phyloP scores from a whole-genome alignment of 1,140 invertebrate genomes.

The Diabrotica undecimpunctata region DNA sequence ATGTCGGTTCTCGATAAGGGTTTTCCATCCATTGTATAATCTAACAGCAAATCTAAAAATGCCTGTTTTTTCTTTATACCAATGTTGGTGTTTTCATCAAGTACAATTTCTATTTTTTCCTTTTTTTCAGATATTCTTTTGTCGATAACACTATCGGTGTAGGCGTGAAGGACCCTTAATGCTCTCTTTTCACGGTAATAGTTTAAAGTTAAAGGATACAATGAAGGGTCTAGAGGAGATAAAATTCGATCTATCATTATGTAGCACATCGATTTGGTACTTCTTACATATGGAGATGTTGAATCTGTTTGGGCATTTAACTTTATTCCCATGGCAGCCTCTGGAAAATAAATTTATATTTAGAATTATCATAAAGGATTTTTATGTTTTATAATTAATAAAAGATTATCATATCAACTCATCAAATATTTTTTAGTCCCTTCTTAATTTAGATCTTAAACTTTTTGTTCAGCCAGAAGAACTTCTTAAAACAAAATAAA shows the following conservation, averaged over 20 bases:
- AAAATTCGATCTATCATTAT: slow-evolving; percentile 47
- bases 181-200: slow-evolving; percentile 47
- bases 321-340: slow-evolving; percentile 67
- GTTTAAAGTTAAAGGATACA: slow-evolving; percentile 34
- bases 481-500: too few relatives aligned
- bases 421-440: too few relatives aligned
- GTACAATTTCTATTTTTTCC: not conserved
- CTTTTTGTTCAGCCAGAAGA: too few relatives aligned
- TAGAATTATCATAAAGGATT: not conserved
- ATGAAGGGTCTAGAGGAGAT: slow-evolving; percentile 38
- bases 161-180: slow-evolving; percentile 63
- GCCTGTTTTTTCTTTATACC: slow-evolving; percentile 58
- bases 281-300: slow-evolving; percentile 69
- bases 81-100: slow-evolving; percentile 22
- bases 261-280: slow-evolving; percentile 57
- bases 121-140: slow-evolving; percentile 45
- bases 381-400: too few relatives aligned
- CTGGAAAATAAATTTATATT: slow-evolving; percentile 35
- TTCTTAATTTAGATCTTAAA: too few relatives aligned
- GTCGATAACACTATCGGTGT: slow-evolving; percentile 60
- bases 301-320: slow-evolving; percentile 66
- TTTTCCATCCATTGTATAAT: slow-evolving; percentile 53
- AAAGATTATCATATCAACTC: too few relatives aligned
- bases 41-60: slow-evolving; percentile 72
- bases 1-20: slow-evolving; percentile 63